Base-by-base conservation (phyloP, 37 sponge, comb jelly and placozoan species). In the Dysidea cf. avara region DNA sequence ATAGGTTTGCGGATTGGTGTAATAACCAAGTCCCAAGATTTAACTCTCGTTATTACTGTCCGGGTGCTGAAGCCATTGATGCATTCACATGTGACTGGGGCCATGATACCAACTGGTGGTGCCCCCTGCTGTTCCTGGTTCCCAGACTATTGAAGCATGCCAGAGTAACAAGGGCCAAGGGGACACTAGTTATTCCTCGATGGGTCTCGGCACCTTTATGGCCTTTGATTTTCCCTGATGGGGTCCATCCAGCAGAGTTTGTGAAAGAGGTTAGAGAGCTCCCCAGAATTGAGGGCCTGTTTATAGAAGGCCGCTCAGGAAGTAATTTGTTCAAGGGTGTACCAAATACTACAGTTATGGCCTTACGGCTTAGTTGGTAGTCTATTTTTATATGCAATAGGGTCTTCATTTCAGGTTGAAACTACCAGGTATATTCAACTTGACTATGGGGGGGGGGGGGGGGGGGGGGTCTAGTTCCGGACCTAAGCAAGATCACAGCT, bases 121-220 rank as follows among this genome's bases (percentile, higher is more conserved):
- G 36, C 53, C 49, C 69, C 69, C 79, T 62, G 28, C 39, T 69
- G 0, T 11, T 24, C 9, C 58, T 79, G 0, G 18, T 69, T 11
- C 4, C 58, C 16, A 57, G 70, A 13, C 60, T 57, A 9, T 9
- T 79, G 12, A 54, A 46, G 51, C 79, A 79, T 57, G 69, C 70
- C 24, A 29, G 25, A 18, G 47, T 25, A 24, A 69, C 50, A 3
- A 40, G 13, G 0, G 52, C 69, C 11, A 51, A 26, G n/a, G 79
- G 70, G 24, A 79, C 79, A 0, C 18, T 79, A 47, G 32, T 79
- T 16, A 38, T 68, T 30, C 79, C 79, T 11, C 20, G n/a, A 6
- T 79, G 79, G 79, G 11, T 25, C n/a, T 79, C 79, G 47, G 69
- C 79, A 51, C 48, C 61, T 22, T 79, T 56, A 21, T 77, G 78